Base-by-base conservation (phyloP, 2,888 invertebrate species). In the Drosophila kuntzei region DNA sequence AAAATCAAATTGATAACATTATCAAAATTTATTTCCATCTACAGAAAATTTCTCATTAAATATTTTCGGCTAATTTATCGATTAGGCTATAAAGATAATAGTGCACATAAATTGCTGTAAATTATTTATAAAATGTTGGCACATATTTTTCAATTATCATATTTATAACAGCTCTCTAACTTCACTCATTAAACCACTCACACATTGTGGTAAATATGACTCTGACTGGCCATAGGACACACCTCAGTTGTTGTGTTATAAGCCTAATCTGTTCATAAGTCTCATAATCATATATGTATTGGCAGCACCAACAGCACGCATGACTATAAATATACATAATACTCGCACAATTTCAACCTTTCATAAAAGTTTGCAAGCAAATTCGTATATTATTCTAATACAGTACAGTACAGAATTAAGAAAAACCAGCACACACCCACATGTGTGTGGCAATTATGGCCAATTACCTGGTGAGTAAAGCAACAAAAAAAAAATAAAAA, bases 311-410 rank as follows among this genome's bases (percentile, higher is more conserved):
- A 16, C 53, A 34, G 61, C 65, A 71, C 64, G 67, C 61, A 63
- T 54, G 59, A 37, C 80, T 76, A 83, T 86, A 88, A 85, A 85
- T 86, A 86, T 85, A 83, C 89, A 78, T 85, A 85, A 85, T 77
- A 25, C 44, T 46, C 44, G 55, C 44, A 80, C 76, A 87, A 81
- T 80, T 80, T 84, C 44, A 58, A 86, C 73, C 81, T 83, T 77
- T 81, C 72, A 81, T 84, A 80, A 89, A 89, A 89, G 85, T 89
- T 89, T 79, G 87, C 90, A 89, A 84, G 80, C 87, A 86, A 88
- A 83, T 89, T 76, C 53, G 67, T 76, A 85, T 70, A 87, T 89
- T 89, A 87, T 89, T 86, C 88, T 86, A 87, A 87, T 87, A 81
- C 70, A 74, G 69, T 87, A 81, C 70, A 74, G 69, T 51, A 65